Evolutionary conservation across 2,113 vertebrate genomes (phyloP), one percentile per base, ranked within the genome.

Genomic region (Merops nubicus): DNA sequence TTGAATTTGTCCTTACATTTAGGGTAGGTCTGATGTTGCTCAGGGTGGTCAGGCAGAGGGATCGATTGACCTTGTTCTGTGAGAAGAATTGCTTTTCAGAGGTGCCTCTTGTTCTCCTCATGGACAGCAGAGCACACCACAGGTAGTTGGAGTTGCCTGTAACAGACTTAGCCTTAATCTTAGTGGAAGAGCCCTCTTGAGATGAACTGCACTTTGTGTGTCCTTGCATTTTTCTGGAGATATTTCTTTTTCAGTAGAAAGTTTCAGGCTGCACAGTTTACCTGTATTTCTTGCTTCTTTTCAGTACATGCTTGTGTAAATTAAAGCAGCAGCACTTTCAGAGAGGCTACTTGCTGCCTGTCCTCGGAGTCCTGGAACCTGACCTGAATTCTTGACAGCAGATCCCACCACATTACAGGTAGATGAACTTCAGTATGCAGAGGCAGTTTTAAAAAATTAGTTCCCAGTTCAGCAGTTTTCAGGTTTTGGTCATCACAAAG

Each of bases 341-440:
- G 43, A 79, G n/a, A 88, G 53, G n/a, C 19, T 64, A 29, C 36
- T 75, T 85, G 60, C 65, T 82, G 33, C 34, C 85, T 76, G 56
- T 42, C 74, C 78, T 88, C 5, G 0, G 31, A 75, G 50, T 50
- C 29, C 1, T 70, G 48, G 62, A 74, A 53, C 59, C 62, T 54
- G 54, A 67, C 62, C 59, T 91, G 80, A 94, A 95, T 83, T 85
- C 62, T 67, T 83, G 59, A 80, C 11, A 85, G 40, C 26, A 54
- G 57, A 94, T 50, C 56, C 14, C 69, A 73, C 16, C 67, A 81
- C 29, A 75, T 38, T 43, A 54, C 53, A 82, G 20, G 10, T 25
- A 70, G 82, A 83, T 53, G 21, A 76, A 78, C 19, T 67, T 75
- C 43, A 23, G 31, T 12, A 91, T 36, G 76, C 50, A 86, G 86